A percentile compares a stretch with the other conserved stretches of the same genome.
These are phyloP conservation scores for Sandelia bainsii DNA, from an alignment of 2,797 vertebrate genomes.

Conservation along the genomic window DNA sequence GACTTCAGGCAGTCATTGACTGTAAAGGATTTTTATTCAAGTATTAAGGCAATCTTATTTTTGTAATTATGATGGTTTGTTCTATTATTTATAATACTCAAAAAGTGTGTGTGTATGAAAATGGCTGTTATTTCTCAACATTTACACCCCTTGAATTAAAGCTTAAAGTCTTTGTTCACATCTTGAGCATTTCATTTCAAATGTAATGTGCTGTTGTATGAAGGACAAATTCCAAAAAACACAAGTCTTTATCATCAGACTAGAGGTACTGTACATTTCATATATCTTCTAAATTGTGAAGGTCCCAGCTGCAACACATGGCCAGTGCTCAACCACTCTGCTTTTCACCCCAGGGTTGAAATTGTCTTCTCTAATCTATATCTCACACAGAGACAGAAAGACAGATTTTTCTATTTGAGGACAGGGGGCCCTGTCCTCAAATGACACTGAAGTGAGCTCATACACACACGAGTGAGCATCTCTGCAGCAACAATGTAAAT, in stretches of 20 bases:
- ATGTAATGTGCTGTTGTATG: too few species aligned
- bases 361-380: slow-evolving; percentile 27
- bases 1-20: too few species aligned
- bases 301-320: slow-evolving; percentile 17
- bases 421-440: not conserved
- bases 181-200: too few species aligned
- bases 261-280: too few species aligned
- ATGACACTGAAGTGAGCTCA: slow-evolving; percentile 2
- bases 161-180: too few species aligned
- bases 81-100: not conserved
- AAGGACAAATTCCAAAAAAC: too few species aligned
- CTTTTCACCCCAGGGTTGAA: slow-evolving; percentile 1
- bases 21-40: too few species aligned
- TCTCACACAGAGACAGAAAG: not conserved
- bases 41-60: too few species aligned
- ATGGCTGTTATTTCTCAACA: too few species aligned
- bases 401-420: not conserved
- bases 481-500: not conserved
- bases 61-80: too few species aligned
- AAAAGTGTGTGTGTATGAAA: too few species aligned
- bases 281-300: not conserved
- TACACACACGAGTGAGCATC: not conserved
- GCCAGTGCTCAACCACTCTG: not conserved
- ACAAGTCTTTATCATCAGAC: not conserved
- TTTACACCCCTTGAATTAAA: too few species aligned